Base-by-base conservation (phyloP, 1,140 invertebrate species). In the Papilio polytes region DNA sequence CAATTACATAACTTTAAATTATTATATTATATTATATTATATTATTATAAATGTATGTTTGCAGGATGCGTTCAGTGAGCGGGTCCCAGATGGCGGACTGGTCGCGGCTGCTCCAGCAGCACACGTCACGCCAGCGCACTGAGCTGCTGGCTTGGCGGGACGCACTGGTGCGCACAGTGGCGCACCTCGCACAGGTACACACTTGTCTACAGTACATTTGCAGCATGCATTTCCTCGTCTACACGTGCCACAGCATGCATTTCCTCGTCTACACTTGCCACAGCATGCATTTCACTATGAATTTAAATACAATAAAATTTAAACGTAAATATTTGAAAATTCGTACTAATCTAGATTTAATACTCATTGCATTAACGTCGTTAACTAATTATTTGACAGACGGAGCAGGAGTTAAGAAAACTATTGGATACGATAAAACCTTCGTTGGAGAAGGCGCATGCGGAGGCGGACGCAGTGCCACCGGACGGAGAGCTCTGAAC, bases 71-170 rank as follows among this genome's bases (percentile, higher is more conserved):
- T 44, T 83, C 78, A 12, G 84, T 85, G 77, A 95, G 96, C 26
- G 97, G 97, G 74, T 96, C 96, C 85, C 96, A 96, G 81, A 96
- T 97, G 90, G 97, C 98, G 87, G 97, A 98, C 87, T 98, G 97
- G 97, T 95, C 97, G 59, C 94, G 96, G 83, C 92, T 98, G 74
- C 92, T 98, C 66, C 97, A 97, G 87, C 96, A 97, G 74, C 98
- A 98, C 95, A 96, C 98, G 92, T 95, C 95, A 46, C 95, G 97
- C 44, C 97, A 98, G 94, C 96, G 97, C 66, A 95, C 96, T 63
- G 97, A 98, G 92, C 95, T 98, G 86, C 96, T 96, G 74, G 97
- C 97, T 85, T 98, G 98, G 98, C 96, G 97, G 86, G 96, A 96
- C 85, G 96, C 97, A 81, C 95, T 98, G 31, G 96, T 96, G 83